phyloP scores from a whole-genome alignment of 2,797 vertebrate species.

The Periparus ater region DNA sequence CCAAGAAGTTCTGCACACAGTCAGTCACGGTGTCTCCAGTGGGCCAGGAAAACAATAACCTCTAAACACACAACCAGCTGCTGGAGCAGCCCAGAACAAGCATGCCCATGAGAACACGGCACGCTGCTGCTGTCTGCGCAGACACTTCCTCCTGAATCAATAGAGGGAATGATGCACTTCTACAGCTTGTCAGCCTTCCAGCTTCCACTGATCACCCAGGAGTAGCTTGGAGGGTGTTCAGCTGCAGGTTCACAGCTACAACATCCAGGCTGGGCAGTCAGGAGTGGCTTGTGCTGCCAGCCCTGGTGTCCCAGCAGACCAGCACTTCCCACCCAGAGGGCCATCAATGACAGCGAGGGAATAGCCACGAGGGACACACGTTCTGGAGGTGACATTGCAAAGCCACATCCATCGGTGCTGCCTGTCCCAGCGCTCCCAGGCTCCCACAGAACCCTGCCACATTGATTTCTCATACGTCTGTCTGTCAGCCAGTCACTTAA shows the following conservation, averaged over 20 bases:
- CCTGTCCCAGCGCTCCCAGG: background rate
- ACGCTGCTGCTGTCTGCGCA: background rate
- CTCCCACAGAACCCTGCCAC: background rate
- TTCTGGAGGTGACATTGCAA: conserved; percentile 54
- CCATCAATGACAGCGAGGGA: background rate
- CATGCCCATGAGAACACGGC: background rate
- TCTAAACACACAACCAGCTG: background rate
- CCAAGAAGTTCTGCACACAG: background rate
- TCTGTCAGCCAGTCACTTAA: background rate
- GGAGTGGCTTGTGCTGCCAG: background rate
- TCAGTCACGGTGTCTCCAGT: background rate
- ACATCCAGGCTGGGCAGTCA: background rate
- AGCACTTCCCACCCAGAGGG: background rate
- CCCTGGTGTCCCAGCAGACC: background rate
- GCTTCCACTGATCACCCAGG: background rate
- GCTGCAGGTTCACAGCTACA: background rate
- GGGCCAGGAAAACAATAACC: background rate
- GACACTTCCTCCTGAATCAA: background rate
- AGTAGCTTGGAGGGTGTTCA: background rate
- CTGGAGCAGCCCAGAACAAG: background rate
- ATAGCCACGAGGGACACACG: background rate
- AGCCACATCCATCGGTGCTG: background rate
- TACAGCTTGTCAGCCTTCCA: conserved; percentile 3
- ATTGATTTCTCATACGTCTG: background rate
- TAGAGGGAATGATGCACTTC: background rate